A percentile compares a stretch with the other conserved stretches of the same genome.
Conservation (phyloP, 2,113 vertebrate genomes). For the Entomyzon cyanotis region DNA sequence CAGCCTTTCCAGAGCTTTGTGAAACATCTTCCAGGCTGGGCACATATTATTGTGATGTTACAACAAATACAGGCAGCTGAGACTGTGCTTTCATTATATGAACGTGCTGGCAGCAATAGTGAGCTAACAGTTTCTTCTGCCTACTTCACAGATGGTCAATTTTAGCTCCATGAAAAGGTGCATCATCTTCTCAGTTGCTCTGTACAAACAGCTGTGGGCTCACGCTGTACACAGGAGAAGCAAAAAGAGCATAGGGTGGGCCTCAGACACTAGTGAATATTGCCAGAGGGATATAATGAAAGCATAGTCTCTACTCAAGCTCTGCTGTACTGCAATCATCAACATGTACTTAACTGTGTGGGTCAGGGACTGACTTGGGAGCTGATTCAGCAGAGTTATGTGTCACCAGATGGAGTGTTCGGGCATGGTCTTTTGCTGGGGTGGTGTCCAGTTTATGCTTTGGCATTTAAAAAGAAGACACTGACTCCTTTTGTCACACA, state of each 20-base stretch:
- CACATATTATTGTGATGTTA: accelerated
- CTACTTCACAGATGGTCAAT: background rate
- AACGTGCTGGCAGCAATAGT: background rate
- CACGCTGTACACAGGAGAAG: background rate
- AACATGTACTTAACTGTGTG: background rate
- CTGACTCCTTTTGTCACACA: background rate
- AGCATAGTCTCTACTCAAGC: background rate
- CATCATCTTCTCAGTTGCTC: background rate
- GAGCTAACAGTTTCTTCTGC: background rate
- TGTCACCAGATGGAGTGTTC: background rate
- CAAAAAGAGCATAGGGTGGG: background rate
- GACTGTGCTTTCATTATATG: background rate
- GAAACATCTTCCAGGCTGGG: background rate
- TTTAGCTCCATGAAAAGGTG: background rate
- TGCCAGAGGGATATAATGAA: background rate
- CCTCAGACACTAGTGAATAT: background rate
- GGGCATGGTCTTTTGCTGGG: background rate
- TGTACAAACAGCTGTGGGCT: background rate
- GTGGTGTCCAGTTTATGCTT: background rate
- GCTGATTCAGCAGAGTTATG: background rate
- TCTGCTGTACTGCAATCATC: background rate
- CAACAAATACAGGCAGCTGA: background rate
- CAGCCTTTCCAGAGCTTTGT: background rate
- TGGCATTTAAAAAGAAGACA: background rate
- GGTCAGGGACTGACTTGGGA: background rate